Evolutionary conservation across 2,888 invertebrate species (phyloP).

Genomic region (Acanthosepion pharaonis): DNA sequence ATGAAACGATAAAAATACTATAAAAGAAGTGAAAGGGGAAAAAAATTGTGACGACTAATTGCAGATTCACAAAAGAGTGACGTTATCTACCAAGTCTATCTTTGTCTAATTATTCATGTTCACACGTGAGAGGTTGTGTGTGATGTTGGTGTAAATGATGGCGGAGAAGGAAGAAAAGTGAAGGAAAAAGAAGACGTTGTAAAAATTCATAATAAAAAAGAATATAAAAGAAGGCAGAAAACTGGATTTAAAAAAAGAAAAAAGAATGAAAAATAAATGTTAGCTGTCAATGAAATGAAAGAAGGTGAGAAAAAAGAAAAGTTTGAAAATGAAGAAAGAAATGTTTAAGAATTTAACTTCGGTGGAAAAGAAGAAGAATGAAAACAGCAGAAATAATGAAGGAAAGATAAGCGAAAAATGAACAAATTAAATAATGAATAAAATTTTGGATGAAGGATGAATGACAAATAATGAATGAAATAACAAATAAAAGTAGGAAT

Average conservation of each 20-base stretch:
- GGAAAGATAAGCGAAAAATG: too few species aligned
- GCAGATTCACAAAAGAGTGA: conserved; percentile 8
- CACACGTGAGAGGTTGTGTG: neutral
- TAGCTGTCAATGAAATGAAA: neutral
- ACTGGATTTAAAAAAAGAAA: too few species aligned
- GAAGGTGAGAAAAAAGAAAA: neutral
- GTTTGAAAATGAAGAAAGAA: too few species aligned
- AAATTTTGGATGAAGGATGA: neutral
- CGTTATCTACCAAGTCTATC: neutral
- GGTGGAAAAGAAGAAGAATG: too few species aligned
- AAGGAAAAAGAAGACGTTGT: neutral
- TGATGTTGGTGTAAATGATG: neutral
- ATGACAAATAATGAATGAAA: neutral
- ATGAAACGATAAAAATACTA: neutral
- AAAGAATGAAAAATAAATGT: neutral
- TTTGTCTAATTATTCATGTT: conserved; percentile 33
- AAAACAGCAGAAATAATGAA: too few species aligned
- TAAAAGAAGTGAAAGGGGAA: neutral
- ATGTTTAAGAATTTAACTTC: too few species aligned
- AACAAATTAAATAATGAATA: neutral
- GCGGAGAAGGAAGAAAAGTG: neutral
- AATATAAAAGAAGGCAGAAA: too few species aligned
- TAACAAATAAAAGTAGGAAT: neutral
- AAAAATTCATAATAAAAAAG: too few species aligned
- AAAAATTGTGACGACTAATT: neutral